Percentiles rank a stretch among this genome's conserved stretches.
Conservation (phyloP, 2,797 vertebrate genomes). For the Rhinella marina region DNA sequence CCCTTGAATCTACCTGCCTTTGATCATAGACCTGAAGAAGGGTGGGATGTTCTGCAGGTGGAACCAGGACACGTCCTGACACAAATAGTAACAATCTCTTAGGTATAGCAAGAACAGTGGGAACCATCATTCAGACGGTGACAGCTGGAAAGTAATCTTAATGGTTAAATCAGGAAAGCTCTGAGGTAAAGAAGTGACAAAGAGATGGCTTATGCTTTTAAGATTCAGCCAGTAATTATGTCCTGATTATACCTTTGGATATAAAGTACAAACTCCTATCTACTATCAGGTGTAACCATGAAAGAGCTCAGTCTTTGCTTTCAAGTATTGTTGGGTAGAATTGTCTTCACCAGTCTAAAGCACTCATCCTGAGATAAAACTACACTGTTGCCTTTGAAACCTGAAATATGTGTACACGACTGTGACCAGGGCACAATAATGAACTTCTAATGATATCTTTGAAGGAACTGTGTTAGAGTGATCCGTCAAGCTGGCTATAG, state of each 20-base stretch:
- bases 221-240: constrained; percentile 39
- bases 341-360: constrained; percentile 12
- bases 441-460: not conserved
- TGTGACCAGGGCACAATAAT: not conserved
- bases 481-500: not conserved
- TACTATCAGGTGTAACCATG: constrained; percentile 42
- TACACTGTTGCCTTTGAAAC: constrained; percentile 18
- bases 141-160: constrained; percentile 60
- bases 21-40: constrained; percentile 59
- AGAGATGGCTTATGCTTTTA: constrained; percentile 38
- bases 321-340: constrained; percentile 30
- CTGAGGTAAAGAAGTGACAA: constrained; percentile 17
- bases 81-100: constrained; percentile 53
- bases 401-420: not conserved
- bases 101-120: constrained; percentile 14
- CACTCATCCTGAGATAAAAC: constrained; percentile 6
- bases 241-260: constrained; percentile 53
- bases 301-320: constrained; percentile 44
- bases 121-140: constrained; percentile 15
- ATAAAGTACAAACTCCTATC: constrained; percentile 37
- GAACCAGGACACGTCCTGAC: constrained; percentile 54
- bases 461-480: not conserved
- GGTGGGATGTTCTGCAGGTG: constrained; percentile 55
- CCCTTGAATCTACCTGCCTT: constrained; percentile 4
- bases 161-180: constrained; percentile 32